Evolutionary conservation across 2,113 vertebrate genomes (phyloP).

Genomic region (Sinocyclocheilus anshuiensis): DNA sequence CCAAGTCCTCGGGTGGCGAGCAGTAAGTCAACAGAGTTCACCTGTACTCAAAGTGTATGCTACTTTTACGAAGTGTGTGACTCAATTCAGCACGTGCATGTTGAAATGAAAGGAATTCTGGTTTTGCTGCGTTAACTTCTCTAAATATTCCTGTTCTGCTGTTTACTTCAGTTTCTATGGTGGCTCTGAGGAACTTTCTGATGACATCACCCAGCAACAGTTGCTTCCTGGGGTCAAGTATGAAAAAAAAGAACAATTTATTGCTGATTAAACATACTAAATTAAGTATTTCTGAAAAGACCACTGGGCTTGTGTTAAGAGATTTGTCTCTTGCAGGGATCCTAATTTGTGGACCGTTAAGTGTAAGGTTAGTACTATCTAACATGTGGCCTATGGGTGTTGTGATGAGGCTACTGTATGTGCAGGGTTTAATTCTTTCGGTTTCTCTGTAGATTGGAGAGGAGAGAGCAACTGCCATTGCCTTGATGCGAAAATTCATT

Average conservation of each 20-base stretch:
- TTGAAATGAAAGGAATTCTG: constrained; percentile 18
- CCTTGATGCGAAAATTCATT: constrained; percentile 95
- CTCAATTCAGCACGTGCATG: not conserved
- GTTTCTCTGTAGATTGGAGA: constrained; percentile 83
- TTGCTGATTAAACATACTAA: not conserved
- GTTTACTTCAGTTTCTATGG: constrained; percentile 78
- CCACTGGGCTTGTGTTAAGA: not conserved
- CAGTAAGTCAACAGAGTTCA: constrained; percentile 76
- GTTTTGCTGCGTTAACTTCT: not conserved
- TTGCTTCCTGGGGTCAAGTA: constrained; percentile 94
- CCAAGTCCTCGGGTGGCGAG: constrained; percentile 87
- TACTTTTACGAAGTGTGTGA: not conserved
- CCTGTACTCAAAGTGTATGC: not conserved
- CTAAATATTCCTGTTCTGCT: not conserved
- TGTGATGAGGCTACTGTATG: not conserved
- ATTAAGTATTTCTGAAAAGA: not conserved
- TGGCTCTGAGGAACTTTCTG: constrained; percentile 88
- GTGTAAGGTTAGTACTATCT: constrained; percentile 81
- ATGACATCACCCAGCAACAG: constrained; percentile 95
- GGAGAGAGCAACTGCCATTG: constrained; percentile 89
- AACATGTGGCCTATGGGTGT: not conserved
- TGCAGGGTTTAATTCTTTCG: not conserved
- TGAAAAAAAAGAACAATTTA: constrained; percentile 49
- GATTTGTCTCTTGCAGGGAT: constrained; percentile 74
- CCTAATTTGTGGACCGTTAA: constrained; percentile 97